phyloP scores from a whole-genome alignment of 2,888 invertebrate genomes.

The Volucella zonaria region DNA sequence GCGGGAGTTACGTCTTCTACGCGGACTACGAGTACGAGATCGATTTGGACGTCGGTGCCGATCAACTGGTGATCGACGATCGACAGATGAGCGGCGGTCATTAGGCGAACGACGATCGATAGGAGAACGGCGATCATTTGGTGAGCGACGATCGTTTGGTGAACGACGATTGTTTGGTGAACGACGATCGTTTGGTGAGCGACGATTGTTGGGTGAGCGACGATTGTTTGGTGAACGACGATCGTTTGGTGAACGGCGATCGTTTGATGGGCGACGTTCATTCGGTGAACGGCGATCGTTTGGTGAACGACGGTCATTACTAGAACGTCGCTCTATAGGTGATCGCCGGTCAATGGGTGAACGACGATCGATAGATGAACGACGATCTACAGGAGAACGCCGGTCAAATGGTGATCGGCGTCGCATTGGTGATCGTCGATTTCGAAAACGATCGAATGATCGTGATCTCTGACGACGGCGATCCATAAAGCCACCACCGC shows the following conservation, averaged over 20 bases:
- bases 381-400: conserved; percentile 76
- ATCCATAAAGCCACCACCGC: conserved; percentile 78
- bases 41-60: conserved; percentile 67
- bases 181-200: conserved; percentile 78
- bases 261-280: conserved; percentile 76
- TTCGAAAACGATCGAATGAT: conserved; percentile 79
- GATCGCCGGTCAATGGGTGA: conserved; percentile 77
- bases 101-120: conserved; percentile 78
- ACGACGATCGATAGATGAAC: conserved; percentile 72
- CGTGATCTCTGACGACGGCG: conserved; percentile 78
- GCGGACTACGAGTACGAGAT: conserved; percentile 66
- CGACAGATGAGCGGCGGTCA: conserved; percentile 75
- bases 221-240: conserved; percentile 76
- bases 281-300: conserved; percentile 75
- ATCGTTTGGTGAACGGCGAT: conserved; percentile 73
- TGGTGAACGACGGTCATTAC: conserved; percentile 76
- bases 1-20: conserved; percentile 71
- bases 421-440: conserved; percentile 79
- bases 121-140: conserved; percentile 76
- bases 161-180: conserved; percentile 78
- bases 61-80: conserved; percentile 76
- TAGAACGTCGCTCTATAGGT: conserved; percentile 76
- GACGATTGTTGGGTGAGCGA: conserved; percentile 75
- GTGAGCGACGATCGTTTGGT: conserved; percentile 76
- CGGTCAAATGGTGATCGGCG: conserved; percentile 74